These are phyloP conservation scores for Oophaga pumilio DNA, from an alignment of 2,113 vertebrate genomes.

Conservation along the genomic window DNA sequence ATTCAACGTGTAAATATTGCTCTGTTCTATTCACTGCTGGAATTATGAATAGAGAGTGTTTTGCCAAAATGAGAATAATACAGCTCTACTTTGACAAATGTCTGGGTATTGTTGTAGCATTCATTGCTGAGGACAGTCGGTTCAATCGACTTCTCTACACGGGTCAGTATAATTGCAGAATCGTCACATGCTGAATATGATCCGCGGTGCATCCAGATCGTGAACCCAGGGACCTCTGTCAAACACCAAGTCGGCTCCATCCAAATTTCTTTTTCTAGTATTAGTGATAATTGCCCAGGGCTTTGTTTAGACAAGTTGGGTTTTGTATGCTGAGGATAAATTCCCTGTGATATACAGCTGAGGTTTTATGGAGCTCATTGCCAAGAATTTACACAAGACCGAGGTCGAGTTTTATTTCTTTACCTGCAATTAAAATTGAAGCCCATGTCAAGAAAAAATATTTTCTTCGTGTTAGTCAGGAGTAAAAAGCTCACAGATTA, in stretches of 20 bases:
- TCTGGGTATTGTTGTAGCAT: neutral
- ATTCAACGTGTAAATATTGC: neutral
- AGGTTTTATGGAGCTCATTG: neutral
- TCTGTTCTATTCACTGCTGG: neutral
- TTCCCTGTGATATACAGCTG: neutral
- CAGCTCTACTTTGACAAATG: neutral
- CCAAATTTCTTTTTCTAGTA: slow-evolving; percentile 8
- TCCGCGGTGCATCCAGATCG: neutral
- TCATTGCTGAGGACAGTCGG: slow-evolving; percentile 4
- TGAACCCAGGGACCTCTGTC: slow-evolving; percentile 41
- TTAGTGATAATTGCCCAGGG: slow-evolving; percentile 35
- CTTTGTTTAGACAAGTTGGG: slow-evolving; percentile 31
- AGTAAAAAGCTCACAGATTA: neutral
- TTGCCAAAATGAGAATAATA: neutral
- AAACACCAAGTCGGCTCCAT: neutral
- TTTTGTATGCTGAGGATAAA: neutral
- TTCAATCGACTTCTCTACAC: slow-evolving; percentile 1
- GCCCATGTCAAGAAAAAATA: neutral
- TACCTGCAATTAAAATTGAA: slow-evolving; percentile 16
- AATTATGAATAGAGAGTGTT: neutral
- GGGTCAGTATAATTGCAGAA: slow-evolving; percentile 30
- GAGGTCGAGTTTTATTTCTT: slow-evolving; percentile 7
- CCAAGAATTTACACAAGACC: neutral
- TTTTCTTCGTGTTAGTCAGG: neutral
- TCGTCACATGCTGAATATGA: neutral